Percentiles rank a stretch among this genome's conserved stretches.
phyloP scores from a whole-genome alignment of 2,113 vertebrate genomes.

The Pygoscelis antarcticus region DNA sequence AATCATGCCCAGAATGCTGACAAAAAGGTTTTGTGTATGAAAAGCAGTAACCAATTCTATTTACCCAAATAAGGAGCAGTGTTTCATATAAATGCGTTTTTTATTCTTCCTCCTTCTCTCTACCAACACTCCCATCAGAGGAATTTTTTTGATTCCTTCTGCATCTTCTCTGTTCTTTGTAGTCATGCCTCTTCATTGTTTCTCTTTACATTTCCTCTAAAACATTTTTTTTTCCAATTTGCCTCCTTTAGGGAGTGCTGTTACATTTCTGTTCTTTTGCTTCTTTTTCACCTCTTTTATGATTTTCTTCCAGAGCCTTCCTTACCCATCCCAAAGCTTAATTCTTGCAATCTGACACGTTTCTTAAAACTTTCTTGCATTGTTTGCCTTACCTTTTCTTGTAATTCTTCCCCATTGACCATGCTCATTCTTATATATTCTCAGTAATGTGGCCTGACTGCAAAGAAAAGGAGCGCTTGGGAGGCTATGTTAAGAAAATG shows the following conservation, averaged over 20 bases:
- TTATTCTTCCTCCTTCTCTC: background rate
- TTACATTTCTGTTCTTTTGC: background rate
- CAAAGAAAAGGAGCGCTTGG: conserved; percentile 21
- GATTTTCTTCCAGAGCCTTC: conserved; percentile 15
- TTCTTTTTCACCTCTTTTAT: background rate
- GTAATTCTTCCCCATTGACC: background rate
- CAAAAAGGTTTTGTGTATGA: background rate
- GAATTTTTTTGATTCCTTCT: background rate
- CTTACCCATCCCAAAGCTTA: background rate
- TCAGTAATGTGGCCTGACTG: conserved; percentile 3
- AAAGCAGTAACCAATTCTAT: background rate
- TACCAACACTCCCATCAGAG: background rate
- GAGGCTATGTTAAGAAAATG: conserved; percentile 2
- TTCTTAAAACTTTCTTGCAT: conserved; percentile 17
- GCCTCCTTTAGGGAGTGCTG: background rate
- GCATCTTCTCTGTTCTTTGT: background rate
- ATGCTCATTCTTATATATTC: background rate
- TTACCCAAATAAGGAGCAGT: background rate
- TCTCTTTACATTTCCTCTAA: background rate
- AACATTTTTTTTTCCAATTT: background rate
- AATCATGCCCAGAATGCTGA: background rate
- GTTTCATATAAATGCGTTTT: background rate
- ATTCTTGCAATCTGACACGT: background rate
- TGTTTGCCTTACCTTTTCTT: conserved; percentile 44
- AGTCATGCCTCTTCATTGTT: background rate